Conservation (phyloP, 2,888 invertebrate species). For the Hololepta plana region DNA sequence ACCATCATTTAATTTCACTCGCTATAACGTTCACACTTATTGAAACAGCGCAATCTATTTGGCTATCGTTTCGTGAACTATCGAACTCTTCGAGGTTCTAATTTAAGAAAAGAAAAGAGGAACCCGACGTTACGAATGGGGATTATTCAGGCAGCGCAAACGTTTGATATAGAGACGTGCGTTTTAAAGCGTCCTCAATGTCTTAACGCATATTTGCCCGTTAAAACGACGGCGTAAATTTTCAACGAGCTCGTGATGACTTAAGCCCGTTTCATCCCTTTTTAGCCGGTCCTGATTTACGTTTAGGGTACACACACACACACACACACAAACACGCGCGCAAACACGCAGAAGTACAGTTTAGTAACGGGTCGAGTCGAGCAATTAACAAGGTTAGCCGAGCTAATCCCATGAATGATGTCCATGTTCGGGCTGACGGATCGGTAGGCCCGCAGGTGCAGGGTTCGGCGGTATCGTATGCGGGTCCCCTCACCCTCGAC, state of each 20-base stretch:
- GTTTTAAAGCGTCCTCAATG: no score
- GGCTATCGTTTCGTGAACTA: no score
- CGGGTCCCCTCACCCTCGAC: conserved; percentile 14
- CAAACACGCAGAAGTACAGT: not conserved
- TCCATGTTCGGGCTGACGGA: conserved; percentile 24
- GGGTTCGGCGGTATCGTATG: conserved; percentile 16
- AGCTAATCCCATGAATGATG: conserved; percentile 34
- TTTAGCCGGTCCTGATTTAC: conserved; percentile 30
- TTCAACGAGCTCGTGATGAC: conserved; percentile 25
- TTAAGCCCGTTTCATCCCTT: conserved; percentile 28
- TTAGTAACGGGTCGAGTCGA: conserved; percentile 13
- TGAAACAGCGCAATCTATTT: not conserved
- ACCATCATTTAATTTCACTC: no score
- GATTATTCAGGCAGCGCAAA: conserved; percentile 1
- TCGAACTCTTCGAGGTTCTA: no score
- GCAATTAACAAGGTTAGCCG: conserved; percentile 33
- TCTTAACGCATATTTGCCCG: conserved; percentile 14
- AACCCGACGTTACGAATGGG: no score
- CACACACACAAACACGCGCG: conserved; percentile 3
- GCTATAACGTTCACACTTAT: conserved; percentile 2
- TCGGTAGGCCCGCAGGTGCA: conserved; percentile 18
- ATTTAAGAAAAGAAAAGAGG: no score
- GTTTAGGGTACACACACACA: conserved; percentile 20
- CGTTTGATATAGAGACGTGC: conserved; percentile 2
- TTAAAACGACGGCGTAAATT: conserved; percentile 23